phyloP scores from a whole-genome alignment of 2,888 invertebrate species.

The Amphimallon solstitiale region DNA sequence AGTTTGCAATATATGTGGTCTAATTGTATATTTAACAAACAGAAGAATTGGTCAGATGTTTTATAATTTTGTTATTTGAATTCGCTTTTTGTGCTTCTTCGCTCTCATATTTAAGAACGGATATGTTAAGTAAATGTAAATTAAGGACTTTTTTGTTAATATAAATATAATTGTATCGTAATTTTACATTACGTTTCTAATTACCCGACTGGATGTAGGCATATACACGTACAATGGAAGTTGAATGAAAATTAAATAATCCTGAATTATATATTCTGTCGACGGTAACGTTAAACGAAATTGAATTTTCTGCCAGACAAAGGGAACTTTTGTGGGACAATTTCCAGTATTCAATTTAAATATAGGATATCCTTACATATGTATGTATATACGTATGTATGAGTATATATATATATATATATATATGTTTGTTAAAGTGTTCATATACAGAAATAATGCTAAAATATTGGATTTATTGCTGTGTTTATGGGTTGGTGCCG shows the following conservation, averaged over 20 bases:
- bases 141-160: too few species aligned
- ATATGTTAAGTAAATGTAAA: too few species aligned
- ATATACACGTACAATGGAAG: not conserved
- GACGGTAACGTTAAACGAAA: slow-evolving; percentile 30
- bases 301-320: slow-evolving; percentile 35
- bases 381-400: slow-evolving; percentile 1
- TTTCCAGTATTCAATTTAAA: slow-evolving; percentile 29
- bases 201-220: too few species aligned
- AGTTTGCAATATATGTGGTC: too few species aligned
- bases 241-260: slow-evolving; percentile 32
- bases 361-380: not conserved
- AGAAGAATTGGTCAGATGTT: too few species aligned
- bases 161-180: too few species aligned
- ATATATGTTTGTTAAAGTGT: not conserved
- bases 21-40: too few species aligned
- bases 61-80: too few species aligned
- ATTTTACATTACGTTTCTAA: too few species aligned
- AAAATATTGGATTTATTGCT: slow-evolving; percentile 21
- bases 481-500: not conserved
- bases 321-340: slow-evolving; percentile 16
- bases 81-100: too few species aligned
- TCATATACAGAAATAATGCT: slow-evolving; percentile 8
- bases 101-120: too few species aligned
- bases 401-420: not conserved
- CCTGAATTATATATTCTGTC: slow-evolving; percentile 31